Conservation (phyloP, 2,113 vertebrate genomes). For the Argyrosomus japonicus region DNA sequence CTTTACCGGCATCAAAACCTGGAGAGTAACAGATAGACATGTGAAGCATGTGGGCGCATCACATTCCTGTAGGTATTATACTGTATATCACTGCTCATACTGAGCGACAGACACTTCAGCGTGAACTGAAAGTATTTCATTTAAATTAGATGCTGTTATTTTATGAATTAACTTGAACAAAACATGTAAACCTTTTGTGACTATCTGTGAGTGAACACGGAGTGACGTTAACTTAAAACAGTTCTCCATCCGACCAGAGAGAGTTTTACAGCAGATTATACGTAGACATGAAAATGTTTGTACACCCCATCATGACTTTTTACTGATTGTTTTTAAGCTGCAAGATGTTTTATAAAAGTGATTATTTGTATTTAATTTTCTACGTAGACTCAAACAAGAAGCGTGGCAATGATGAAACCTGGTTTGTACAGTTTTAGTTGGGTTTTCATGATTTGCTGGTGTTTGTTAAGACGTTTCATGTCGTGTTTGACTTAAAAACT, state of each 20-base stretch:
- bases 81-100: slow-evolving; percentile 67
- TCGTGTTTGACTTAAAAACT: neutral
- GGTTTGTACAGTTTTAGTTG: neutral
- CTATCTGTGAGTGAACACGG: slow-evolving; percentile 20
- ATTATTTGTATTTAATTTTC: slow-evolving; percentile 45
- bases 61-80: slow-evolving; percentile 41
- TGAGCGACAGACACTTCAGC: slow-evolving; percentile 62
- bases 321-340: slow-evolving; percentile 32
- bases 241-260: neutral
- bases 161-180: slow-evolving; percentile 1
- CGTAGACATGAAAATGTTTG: slow-evolving; percentile 17
- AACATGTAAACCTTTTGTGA: neutral
- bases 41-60: neutral
- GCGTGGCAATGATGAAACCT: neutral
- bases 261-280: neutral
- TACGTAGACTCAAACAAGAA: neutral
- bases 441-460: neutral
- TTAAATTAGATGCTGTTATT: slow-evolving; percentile 19
- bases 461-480: neutral
- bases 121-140: slow-evolving; percentile 41
- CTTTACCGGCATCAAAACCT: slow-evolving; percentile 89
- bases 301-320: slow-evolving; percentile 25
- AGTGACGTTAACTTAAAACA: neutral
- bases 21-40: slow-evolving; percentile 38
- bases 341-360: slow-evolving; percentile 41